Base-by-base conservation (phyloP, 2,113 vertebrate species). In the Podarcis raffonei region DNA sequence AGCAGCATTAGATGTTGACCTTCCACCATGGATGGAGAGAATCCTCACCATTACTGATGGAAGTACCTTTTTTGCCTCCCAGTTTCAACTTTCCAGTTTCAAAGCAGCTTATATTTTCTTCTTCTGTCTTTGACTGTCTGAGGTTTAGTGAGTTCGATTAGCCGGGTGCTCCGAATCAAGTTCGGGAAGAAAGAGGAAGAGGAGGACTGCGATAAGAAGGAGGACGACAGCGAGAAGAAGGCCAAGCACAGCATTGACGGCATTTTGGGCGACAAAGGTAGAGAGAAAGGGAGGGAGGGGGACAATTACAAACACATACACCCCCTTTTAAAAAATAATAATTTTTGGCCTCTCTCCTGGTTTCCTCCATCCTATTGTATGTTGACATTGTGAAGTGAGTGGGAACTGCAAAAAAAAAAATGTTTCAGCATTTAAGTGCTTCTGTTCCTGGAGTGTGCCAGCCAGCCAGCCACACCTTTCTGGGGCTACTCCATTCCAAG, bases 151-250 rank as follows among this genome's bases (percentile, higher is more conserved):
- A 99, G 99, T 97, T 99, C 99, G 97, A 99, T 99, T 98, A 99
- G 99, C 98, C 98, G 99, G 74, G 99, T 99, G 97, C 98, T 99
- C 97, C 98, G 99, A 97, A 99, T 99, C 97, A 99, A 99, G 95
- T 99, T 99, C 98, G 99, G 99, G 97, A 99, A 99, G 98, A 99
- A 98, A 95, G 99, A 99, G 96, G 99, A 99, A 88, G 99, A 99
- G 25, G 99, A 99, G 48, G 99, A 99, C 37, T 98, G 97, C 30
- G 98, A 99, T 95, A 99, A 99, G 96, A 99, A 99, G 93, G 99
- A 99, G 91, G 99, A 99, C 84, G 99, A 99, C 9, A 98, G 98
- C n/a, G 99, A 99, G 95, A 99, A 99, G 96, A 99, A 99, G 94
- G 98, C 99, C 95, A 99, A 99, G 92, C 99, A 99, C 96, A 99